These are phyloP conservation scores for Pachyramphus minor DNA, from an alignment of 2,113 vertebrate genomes.

Conservation along the genomic window DNA sequence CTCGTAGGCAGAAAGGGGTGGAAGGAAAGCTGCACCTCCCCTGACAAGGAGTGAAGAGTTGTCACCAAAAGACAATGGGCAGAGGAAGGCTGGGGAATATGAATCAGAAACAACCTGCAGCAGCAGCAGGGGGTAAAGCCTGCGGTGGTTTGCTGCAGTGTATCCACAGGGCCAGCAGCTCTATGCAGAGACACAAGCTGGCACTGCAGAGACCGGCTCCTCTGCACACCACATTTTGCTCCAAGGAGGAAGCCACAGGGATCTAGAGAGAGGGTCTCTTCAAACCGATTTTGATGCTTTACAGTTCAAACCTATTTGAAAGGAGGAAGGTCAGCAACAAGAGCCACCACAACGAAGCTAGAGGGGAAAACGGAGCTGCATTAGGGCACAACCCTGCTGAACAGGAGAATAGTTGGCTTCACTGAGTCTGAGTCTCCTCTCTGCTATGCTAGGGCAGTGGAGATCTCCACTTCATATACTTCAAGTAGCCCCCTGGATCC, in stretches of 20 bases:
- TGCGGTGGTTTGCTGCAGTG: not conserved
- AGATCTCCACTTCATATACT: not conserved
- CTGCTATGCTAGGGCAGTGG: not conserved
- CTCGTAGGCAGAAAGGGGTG: not conserved
- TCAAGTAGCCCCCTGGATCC: conserved; percentile 6
- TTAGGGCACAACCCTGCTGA: not conserved
- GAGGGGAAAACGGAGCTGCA: not conserved
- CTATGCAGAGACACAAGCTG: not conserved
- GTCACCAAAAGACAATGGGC: conserved; percentile 22
- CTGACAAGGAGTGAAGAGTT: conserved; percentile 38
- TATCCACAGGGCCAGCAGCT: not conserved
- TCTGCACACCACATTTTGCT: not conserved
- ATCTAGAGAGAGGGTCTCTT: not conserved
- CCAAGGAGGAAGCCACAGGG: not conserved
- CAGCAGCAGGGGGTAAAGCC: conserved; percentile 25
- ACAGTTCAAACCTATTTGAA: not conserved
- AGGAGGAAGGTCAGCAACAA: not conserved
- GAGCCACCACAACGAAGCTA: not conserved
- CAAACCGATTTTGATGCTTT: not conserved
- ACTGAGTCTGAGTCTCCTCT: not conserved
- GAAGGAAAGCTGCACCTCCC: conserved; percentile 7
- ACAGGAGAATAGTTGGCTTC: not conserved
- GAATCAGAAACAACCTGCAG: conserved; percentile 24
- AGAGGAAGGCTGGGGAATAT: not conserved
- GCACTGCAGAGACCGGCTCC: not conserved